A percentile compares a stretch with the other conserved stretches of the same genome.
phyloP scores from a whole-genome alignment of 1,140 invertebrate genomes.

The Papilio polytes region DNA sequence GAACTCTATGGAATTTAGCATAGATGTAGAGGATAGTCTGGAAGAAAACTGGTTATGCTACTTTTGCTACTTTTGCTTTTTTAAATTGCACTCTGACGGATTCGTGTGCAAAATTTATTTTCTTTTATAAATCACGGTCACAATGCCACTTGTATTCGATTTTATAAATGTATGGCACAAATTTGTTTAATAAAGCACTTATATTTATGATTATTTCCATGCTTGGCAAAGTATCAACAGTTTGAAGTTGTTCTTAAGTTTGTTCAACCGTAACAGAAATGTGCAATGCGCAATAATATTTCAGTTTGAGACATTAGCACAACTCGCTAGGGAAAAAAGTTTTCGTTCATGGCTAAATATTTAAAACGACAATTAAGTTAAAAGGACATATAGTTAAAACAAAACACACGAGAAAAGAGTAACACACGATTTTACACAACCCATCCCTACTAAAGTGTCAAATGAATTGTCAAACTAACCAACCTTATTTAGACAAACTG shows the following conservation, averaged over 20 bases:
- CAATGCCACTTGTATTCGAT: not conserved
- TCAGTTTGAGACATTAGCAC: not conserved
- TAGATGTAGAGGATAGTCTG: no score
- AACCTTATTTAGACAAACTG: no score
- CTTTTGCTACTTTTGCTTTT: no score
- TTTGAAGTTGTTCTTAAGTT: constrained; percentile 19
- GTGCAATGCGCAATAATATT: constrained; percentile 29
- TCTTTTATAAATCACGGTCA: not conserved
- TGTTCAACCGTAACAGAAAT: constrained; percentile 11
- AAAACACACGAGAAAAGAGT: no score
- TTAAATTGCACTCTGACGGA: no score
- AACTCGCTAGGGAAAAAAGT: not conserved
- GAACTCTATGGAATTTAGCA: no score
- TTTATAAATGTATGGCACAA: not conserved
- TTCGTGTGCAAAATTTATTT: not conserved
- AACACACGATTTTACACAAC: no score
- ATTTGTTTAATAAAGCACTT: constrained; percentile 11
- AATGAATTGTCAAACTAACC: no score
- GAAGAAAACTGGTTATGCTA: no score
- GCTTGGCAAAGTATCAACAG: not conserved
- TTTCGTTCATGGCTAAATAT: not conserved
- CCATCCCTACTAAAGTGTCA: no score
- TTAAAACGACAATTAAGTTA: no score
- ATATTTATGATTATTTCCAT: constrained; percentile 22
- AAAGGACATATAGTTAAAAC: no score